Evolutionary conservation across 2,888 invertebrate species (phyloP).

Genomic region (Bhutanitis thaidina): DNA sequence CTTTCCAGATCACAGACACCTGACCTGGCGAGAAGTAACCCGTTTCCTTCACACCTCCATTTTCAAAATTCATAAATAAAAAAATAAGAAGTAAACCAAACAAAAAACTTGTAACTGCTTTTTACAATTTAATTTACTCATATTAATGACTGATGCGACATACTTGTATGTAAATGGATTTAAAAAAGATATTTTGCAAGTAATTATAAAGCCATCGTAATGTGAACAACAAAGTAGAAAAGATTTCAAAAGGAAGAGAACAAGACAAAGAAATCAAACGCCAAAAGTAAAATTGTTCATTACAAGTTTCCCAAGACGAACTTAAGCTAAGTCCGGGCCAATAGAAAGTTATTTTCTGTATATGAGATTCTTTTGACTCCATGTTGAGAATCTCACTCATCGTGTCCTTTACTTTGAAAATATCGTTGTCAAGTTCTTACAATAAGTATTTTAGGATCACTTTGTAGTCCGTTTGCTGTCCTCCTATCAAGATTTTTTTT

Average conservation of each 20-base stretch:
- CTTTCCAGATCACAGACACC: too few species aligned
- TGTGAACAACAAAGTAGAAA: slow-evolving; percentile 6
- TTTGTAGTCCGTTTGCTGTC: background rate
- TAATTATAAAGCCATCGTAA: slow-evolving; percentile 14
- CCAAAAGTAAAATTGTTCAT: slow-evolving; percentile 19
- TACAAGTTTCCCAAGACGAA: slow-evolving; percentile 14
- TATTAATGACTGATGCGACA: background rate
- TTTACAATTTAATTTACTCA: background rate
- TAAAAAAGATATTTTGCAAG: background rate
- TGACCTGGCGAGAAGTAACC: too few species aligned
- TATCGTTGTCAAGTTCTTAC: too few species aligned
- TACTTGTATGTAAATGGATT: background rate
- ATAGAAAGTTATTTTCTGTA: slow-evolving; percentile 9
- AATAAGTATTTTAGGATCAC: too few species aligned
- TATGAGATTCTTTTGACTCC: background rate
- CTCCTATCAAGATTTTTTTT: background rate
- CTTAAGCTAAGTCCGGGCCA: slow-evolving; percentile 5
- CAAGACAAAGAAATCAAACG: slow-evolving; percentile 13
- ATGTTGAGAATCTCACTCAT: background rate
- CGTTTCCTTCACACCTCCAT: too few species aligned
- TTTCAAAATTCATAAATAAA: too few species aligned
- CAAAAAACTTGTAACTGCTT: background rate
- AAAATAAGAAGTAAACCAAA: too few species aligned
- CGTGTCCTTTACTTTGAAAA: background rate
- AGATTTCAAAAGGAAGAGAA: slow-evolving; percentile 12